Base-by-base conservation (phyloP, 92 coral and sea anemone species). In the Porites lobata region DNA sequence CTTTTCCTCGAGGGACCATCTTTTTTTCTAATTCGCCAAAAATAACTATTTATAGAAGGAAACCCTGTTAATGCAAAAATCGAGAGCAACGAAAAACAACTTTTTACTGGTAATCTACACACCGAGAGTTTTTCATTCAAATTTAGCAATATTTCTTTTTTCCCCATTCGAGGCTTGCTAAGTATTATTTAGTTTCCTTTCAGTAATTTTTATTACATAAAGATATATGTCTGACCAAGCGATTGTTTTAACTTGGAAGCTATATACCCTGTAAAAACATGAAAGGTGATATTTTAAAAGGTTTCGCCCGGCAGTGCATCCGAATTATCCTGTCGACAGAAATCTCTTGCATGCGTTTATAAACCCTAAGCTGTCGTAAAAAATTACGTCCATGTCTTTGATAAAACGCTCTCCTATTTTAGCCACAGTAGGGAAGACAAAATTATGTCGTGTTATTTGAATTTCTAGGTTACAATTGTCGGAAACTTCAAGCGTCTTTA, bases 1-100 rank as follows among this genome's bases (percentile, higher is more conserved):
- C 87, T 74, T 84, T 84, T 84, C 87, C 87, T 83, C 21, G 47
- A 75, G 87, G 79, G 87, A 75, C 70, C 87, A 75, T 84, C 72
- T 84, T 82, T 82, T 84, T 84, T 84, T 75, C 87, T 84, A 73
- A 84, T 75, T 84, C 87, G 51, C 80, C 74, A 61, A 84, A 73
- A 73, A 84, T 52, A 84, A 84, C 80, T 84, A 84, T 75, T 84
- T 84, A 74, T 70, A 59, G 63, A 75, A 73, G 85, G 87, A 75
- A 62, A 75, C 87, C 87, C 73, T 61, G 64, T 84, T 72, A 83
- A 72, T 74, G 71, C 20, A 69, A 81, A 81, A 81, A 17, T 19
- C 86, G 78, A 70, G 86, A 43, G 59, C 59, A 17, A 11, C 13
- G 69, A 57, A 54, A 32, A 70, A 71, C 47, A 70, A 70, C 69